Evolutionary conservation across 1,140 invertebrate species (phyloP).

Genomic region (Pseudachorutes palmiensis): DNA sequence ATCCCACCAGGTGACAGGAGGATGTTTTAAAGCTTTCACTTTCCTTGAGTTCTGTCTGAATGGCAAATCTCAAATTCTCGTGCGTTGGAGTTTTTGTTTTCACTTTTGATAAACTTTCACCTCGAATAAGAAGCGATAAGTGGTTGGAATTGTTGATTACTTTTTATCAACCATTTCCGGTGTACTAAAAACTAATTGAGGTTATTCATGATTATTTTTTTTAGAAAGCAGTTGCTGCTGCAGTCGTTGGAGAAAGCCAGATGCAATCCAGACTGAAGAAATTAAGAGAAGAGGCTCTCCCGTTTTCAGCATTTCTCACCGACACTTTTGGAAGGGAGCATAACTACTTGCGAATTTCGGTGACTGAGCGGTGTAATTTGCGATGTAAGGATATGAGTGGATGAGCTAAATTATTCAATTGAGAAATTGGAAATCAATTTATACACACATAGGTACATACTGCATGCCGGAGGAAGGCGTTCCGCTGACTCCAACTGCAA

Average conservation of each 20-base stretch:
- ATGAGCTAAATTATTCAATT: constrained; percentile 16
- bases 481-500: constrained; percentile 59
- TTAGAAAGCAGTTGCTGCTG: neutral
- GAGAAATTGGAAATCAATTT: constrained; percentile 29
- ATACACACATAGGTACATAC: constrained; percentile 62
- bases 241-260: neutral
- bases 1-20: too few relatives aligned
- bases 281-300: constrained; percentile 8
- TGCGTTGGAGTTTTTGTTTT: too few relatives aligned
- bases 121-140: too few relatives aligned
- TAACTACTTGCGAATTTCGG: constrained; percentile 85
- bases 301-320: constrained; percentile 45
- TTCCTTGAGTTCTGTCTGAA: too few relatives aligned
- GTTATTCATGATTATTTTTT: too few relatives aligned
- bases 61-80: too few relatives aligned
- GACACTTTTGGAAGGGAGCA: constrained; percentile 84
- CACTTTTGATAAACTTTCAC: too few relatives aligned
- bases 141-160: too few relatives aligned
- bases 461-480: constrained; percentile 97
- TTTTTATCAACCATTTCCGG: too few relatives aligned
- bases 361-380: constrained; percentile 93
- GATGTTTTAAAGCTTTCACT: too few relatives aligned
- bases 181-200: too few relatives aligned
- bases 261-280: neutral
- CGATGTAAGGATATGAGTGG: constrained; percentile 63